Base-by-base conservation (phyloP, 2,797 vertebrate species). In the Crenichthys baileyi region DNA sequence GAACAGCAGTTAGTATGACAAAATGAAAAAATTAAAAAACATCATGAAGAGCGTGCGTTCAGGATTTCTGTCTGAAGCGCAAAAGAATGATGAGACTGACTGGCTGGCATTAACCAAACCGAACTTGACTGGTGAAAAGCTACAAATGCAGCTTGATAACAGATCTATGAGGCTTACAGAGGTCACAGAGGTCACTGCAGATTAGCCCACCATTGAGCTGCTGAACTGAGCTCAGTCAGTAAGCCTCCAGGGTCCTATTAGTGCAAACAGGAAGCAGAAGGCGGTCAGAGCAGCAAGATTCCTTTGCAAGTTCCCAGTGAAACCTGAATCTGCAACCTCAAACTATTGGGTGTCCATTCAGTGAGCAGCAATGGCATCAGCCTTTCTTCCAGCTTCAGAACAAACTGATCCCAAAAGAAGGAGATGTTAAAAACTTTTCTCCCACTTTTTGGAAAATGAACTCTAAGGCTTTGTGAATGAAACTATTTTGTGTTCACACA, bases 161-260 rank as follows among this genome's bases (percentile, higher is more conserved):
- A 91, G 87, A 91, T 93, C 84, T 86, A 67, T 89, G 78, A 80
- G 89, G 88, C 88, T 90, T 83, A 85, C 16, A n/a, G 36, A 77
- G 87, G 86, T 92, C 87, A 85, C 77, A 81, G 61, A 84, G 90
- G 89, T 89, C 91, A 92, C 61, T 58, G 61, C 82, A 81, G 90
- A 94, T 94, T 90, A 92, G 91, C 79, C 2, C 75, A 85, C 76
- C 75, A 51, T 63, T 72, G 74, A 81, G 79, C 85, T 86, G 77
- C 80, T 77, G 51, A 16, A 5, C 78, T 74, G 70, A 89, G 79
- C 78, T 86, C 77, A 82, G 81, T 81, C 86, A 89, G 90, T 79
- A 85, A 93, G 88, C 84, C 94, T 89, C 91, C 22, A 1, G 92
- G 90, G 94, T 81, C 89, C 86, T 83, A 90, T 93, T 91, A 90